phyloP scores from a whole-genome alignment of 1,140 invertebrate genomes.

The Trachymyrmex cornetzi region DNA sequence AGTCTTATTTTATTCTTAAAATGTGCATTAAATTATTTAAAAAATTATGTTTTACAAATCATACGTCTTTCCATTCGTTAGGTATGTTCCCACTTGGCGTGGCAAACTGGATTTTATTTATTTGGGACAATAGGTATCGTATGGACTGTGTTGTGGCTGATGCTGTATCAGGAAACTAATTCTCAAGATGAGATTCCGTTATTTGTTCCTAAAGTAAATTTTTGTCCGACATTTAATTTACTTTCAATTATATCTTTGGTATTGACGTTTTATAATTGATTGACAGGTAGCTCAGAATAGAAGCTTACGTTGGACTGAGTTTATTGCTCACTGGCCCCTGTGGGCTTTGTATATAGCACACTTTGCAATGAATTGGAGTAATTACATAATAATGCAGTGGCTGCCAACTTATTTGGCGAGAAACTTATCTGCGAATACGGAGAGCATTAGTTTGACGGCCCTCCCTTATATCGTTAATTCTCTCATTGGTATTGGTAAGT shows the following conservation, averaged over 20 bases:
- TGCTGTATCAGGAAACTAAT: constrained; percentile 88
- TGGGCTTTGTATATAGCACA: constrained; percentile 94
- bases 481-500: constrained; percentile 90
- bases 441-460: constrained; percentile 92
- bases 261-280: constrained; percentile 18
- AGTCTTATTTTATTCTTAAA: constrained; percentile 71
- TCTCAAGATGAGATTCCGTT: constrained; percentile 90
- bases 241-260: neutral
- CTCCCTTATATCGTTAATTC: constrained; percentile 93
- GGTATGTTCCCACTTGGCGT: constrained; percentile 89
- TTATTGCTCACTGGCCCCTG: constrained; percentile 91
- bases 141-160: constrained; percentile 91
- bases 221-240: neutral
- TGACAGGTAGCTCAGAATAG: constrained; percentile 87
- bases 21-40: neutral
- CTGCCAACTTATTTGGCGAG: constrained; percentile 92
- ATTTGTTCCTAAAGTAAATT: constrained; percentile 89
- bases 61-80: constrained; percentile 71
- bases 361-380: constrained; percentile 95
- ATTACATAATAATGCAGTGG: constrained; percentile 95
- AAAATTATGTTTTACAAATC: neutral
- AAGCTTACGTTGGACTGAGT: constrained; percentile 89
- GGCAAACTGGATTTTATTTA: constrained; percentile 91
- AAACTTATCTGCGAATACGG: constrained; percentile 90
- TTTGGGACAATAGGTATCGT: constrained; percentile 91